Base-by-base conservation (phyloP, 2,113 vertebrate genomes). In the Nothocercus nigrocapillus region DNA sequence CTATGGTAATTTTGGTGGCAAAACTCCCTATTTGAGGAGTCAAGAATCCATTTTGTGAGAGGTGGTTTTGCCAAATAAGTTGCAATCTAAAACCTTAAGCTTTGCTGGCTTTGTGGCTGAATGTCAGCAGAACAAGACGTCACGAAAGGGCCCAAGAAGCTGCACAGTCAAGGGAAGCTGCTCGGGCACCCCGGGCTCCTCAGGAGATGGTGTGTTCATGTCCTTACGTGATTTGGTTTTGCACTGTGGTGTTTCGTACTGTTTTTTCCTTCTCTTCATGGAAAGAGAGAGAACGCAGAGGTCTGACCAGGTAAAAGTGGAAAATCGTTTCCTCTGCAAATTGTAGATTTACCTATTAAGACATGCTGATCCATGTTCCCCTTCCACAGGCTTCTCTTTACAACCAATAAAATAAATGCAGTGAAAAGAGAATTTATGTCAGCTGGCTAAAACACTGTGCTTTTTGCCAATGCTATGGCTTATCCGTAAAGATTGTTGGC, bases 61-160 rank as follows among this genome's bases (percentile, higher is more conserved):
- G 22, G 6, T 36, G 13, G 2, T 86, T 85, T 27, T 89, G 3
- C 34, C 8, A 2, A 3, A 40, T 34, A 36, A 38, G 3, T 12
- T 0, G 1, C 13, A 54, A 24, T 45, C 53, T 85, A 62, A 45
- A 44, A 9, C 22, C 2, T 0, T 32, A 6, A 1, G 1, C 5
- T 44, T 88, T n/a, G 6, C 38, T 54, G 44, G 7, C 49, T 59
- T 5, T 11, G 4, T 30, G 70, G 15, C 45, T 22, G 6, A 21
- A 45, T 1, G 3, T 10, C 38, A 51, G 32, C 22, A 21, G 34
- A 51, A 6, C 11, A 58, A 56, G 1, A 2, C 32, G 9, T 2
- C 2, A 6, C 24, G 54, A 62, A 53, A 89, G 49, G 25, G 32
- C 53, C 53, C 40, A 58, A 53, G 62, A 54, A 53, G 27, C 13